Evolutionary conservation across 2,797 vertebrate genomes (phyloP).

Genomic region (Chloroceryle inda): DNA sequence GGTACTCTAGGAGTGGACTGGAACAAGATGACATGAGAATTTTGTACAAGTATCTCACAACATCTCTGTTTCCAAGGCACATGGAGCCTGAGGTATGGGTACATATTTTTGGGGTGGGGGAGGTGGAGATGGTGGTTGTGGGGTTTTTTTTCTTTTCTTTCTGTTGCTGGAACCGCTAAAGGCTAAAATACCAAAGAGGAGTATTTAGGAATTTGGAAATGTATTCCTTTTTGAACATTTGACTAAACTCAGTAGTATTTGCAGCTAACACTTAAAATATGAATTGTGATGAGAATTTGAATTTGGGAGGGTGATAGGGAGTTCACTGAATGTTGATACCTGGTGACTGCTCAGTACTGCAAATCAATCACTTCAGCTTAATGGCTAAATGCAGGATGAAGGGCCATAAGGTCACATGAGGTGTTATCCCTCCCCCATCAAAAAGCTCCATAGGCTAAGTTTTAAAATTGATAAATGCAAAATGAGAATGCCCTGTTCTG

Average conservation of each 20-base stretch:
- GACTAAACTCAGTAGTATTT: neutral
- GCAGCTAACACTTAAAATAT: neutral
- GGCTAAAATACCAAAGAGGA: neutral
- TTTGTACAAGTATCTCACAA: slow-evolving; percentile 97
- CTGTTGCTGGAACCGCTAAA: neutral
- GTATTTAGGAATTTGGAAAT: neutral
- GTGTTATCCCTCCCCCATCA: neutral
- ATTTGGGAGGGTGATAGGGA: neutral
- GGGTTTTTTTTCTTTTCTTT: neutral
- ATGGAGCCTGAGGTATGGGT: slow-evolving; percentile 93
- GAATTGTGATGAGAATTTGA: neutral
- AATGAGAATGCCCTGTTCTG: neutral
- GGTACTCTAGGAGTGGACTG: slow-evolving; percentile 90
- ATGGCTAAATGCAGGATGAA: neutral
- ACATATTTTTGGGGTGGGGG: too few species aligned
- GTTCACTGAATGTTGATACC: neutral
- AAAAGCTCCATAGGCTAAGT: neutral
- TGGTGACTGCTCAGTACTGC: neutral
- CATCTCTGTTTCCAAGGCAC: slow-evolving; percentile 95
- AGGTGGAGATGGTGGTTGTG: rapidly evolving
- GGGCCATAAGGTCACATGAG: neutral
- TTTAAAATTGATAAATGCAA: neutral
- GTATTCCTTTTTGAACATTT: neutral
- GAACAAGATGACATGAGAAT: slow-evolving; percentile 99
- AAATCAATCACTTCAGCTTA: neutral